phyloP scores from a whole-genome alignment of 1,140 invertebrate genomes.

The Drosophila pandora region DNA sequence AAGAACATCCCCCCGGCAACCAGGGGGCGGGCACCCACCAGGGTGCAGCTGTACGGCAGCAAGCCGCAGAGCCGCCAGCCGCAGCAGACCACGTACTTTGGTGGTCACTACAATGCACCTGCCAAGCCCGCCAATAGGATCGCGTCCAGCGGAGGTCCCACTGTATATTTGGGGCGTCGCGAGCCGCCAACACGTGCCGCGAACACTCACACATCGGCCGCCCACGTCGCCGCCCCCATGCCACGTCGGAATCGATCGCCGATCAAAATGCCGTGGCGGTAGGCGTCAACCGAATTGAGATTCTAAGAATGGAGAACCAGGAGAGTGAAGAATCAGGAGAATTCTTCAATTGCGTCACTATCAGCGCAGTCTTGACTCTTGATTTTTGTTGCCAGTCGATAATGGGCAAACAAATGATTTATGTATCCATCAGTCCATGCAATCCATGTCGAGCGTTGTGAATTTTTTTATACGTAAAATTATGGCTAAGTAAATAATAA shows the following conservation, averaged over 20 bases:
- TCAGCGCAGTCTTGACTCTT: conserved; percentile 20
- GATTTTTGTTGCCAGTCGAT: conserved; percentile 11
- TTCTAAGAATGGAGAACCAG: conserved; percentile 9
- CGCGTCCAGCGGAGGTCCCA: conserved; percentile 25
- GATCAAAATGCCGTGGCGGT: conserved; percentile 76
- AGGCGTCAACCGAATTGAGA: conserved; percentile 16
- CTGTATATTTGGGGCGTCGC: conserved; percentile 69
- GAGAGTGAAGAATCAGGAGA: conserved; percentile 18
- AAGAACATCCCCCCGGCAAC: conserved; percentile 29
- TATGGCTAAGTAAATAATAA: conserved; percentile 48
- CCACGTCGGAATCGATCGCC: conserved; percentile 77
- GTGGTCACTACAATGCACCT: conserved; percentile 70
- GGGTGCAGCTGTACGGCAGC: conserved; percentile 59
- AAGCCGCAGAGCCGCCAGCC: conserved; percentile 42
- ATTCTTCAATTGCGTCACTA: conserved; percentile 48
- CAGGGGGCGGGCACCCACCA: conserved; percentile 61
- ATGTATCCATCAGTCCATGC: conserved; percentile 36
- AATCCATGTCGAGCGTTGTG: conserved; percentile 34
- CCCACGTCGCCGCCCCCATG: conserved; percentile 39
- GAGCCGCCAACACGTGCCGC: conserved; percentile 45
- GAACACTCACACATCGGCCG: conserved; percentile 12
- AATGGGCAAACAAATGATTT: conserved; percentile 57
- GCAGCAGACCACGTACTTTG: conserved; percentile 58
- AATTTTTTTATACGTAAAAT: conserved; percentile 38
- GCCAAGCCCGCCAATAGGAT: conserved; percentile 8